Conservation (phyloP, 1,140 invertebrate genomes). For the Zophobas morio region DNA sequence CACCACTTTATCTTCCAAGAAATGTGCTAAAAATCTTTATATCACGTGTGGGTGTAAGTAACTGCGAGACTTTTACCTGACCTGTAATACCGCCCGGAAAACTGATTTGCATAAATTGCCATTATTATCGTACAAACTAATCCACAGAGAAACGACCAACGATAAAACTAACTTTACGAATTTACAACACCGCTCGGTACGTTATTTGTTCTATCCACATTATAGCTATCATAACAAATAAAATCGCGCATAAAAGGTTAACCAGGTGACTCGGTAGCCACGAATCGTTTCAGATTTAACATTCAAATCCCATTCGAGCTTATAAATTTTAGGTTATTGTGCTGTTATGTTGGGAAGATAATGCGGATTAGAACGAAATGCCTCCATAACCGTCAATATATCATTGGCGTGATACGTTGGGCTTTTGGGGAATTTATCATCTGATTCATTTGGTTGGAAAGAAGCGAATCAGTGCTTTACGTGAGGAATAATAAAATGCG, state of each 20-base stretch:
- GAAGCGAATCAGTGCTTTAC: not conserved
- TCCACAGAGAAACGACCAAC: not conserved
- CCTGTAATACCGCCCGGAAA: constrained; percentile 4
- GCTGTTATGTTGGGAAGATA: constrained; percentile 20
- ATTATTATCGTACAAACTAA: constrained; percentile 28
- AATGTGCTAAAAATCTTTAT: constrained; percentile 1
- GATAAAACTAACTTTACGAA: constrained; percentile 10
- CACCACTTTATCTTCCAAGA: not conserved
- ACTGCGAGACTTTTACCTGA: constrained; percentile 6
- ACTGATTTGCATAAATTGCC: constrained; percentile 10
- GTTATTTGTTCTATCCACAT: not conserved
- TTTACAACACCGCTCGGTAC: not conserved
- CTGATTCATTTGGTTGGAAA: constrained; percentile 3
- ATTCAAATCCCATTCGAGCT: constrained; percentile 37
- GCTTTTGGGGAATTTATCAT: constrained; percentile 5
- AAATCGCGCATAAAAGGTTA: constrained; percentile 8
- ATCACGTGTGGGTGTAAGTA: constrained; percentile 9
- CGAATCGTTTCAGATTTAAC: constrained; percentile 13
- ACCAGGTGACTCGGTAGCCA: constrained; percentile 9
- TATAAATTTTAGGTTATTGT: constrained; percentile 35
- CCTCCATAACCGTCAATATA: constrained; percentile 23
- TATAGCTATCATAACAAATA: not conserved
- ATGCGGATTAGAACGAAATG: constrained; percentile 24
- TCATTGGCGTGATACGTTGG: constrained; percentile 11
- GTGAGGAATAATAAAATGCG: constrained; percentile 1